Evolutionary conservation across 2,888 invertebrate species (phyloP).

Genomic region (Lepeophtheirus nordmannii): DNA sequence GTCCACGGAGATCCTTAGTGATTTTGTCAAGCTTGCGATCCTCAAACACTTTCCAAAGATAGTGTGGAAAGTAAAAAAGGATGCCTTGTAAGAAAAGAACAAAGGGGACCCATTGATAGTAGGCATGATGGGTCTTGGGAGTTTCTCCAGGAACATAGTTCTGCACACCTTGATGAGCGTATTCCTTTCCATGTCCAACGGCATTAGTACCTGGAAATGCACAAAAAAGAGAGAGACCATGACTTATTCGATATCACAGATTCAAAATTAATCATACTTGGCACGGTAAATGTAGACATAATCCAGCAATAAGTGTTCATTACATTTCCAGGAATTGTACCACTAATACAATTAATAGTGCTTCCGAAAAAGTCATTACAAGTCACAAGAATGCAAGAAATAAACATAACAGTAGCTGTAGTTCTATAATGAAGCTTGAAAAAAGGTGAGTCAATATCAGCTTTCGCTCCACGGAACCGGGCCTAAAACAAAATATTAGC

Average conservation of each 20-base stretch:
- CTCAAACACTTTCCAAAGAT: slow-evolving; percentile 22
- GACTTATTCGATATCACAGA: neutral
- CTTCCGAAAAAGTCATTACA: slow-evolving; percentile 78
- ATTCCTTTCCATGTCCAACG: slow-evolving; percentile 10
- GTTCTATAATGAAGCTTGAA: slow-evolving; percentile 76
- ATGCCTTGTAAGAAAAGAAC: slow-evolving; percentile 23
- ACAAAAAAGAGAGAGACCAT: neutral
- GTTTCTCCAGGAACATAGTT: slow-evolving; percentile 21
- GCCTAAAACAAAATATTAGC: slow-evolving; percentile 56
- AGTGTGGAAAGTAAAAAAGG: slow-evolving; percentile 25
- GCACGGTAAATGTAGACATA: slow-evolving; percentile 28
- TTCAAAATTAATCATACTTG: slow-evolving; percentile 21
- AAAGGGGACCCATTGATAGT: slow-evolving; percentile 26
- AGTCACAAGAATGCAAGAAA: slow-evolving; percentile 70
- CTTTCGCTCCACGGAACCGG: slow-evolving; percentile 71
- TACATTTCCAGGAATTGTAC: slow-evolving; percentile 20
- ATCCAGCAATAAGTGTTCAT: slow-evolving; percentile 26
- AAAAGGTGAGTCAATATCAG: slow-evolving; percentile 73
- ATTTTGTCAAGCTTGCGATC: slow-evolving; percentile 24
- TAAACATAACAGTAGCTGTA: slow-evolving; percentile 67
- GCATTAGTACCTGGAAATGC: slow-evolving; percentile 4
- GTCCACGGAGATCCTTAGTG: slow-evolving; percentile 19
- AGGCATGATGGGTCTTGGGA: slow-evolving; percentile 18
- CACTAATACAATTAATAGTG: slow-evolving; percentile 26
- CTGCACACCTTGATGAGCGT: slow-evolving; percentile 21